Conservation (phyloP, 2,797 vertebrate genomes). For the Toxotes lorentzi region DNA sequence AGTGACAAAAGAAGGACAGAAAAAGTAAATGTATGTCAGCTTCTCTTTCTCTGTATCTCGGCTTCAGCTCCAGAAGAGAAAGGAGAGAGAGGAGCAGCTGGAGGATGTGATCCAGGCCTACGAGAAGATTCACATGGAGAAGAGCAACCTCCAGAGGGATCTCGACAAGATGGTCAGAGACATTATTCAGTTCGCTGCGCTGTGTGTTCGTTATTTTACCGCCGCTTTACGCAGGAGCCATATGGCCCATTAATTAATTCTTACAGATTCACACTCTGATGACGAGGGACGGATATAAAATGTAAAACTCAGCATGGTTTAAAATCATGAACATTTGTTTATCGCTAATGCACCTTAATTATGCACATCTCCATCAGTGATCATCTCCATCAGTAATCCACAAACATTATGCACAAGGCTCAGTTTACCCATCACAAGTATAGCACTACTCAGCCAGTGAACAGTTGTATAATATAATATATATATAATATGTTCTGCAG, state of each 20-base stretch:
- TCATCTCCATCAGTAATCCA: background rate
- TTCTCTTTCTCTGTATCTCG: slow-evolving; percentile 9
- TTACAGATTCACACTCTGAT: slow-evolving; percentile 10
- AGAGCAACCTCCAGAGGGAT: slow-evolving; percentile 94
- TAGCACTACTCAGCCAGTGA: background rate
- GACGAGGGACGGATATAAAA: slow-evolving; percentile 9
- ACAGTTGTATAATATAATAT: background rate
- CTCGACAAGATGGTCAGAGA: slow-evolving; percentile 95
- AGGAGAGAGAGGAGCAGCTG: slow-evolving; percentile 96
- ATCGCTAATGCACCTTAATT: background rate
- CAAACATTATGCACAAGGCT: background rate
- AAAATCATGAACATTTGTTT: background rate
- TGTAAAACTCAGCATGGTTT: background rate
- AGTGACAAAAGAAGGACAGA: slow-evolving; percentile 28
- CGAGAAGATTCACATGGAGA: slow-evolving; percentile 97
- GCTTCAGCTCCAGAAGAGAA: slow-evolving; percentile 93
- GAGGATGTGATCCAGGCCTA: slow-evolving; percentile 98
- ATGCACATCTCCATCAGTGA: too few species aligned
- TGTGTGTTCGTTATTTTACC: background rate
- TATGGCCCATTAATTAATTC: slow-evolving; percentile 33
- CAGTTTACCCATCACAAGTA: background rate
- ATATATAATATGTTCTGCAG: too few species aligned
- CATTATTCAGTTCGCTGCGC: slow-evolving; percentile 8
- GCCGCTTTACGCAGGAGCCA: background rate
- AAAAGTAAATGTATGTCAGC: slow-evolving; percentile 31